Evolutionary conservation across 2,797 vertebrate genomes (phyloP).

Genomic region (Galaxias olidus): DNA sequence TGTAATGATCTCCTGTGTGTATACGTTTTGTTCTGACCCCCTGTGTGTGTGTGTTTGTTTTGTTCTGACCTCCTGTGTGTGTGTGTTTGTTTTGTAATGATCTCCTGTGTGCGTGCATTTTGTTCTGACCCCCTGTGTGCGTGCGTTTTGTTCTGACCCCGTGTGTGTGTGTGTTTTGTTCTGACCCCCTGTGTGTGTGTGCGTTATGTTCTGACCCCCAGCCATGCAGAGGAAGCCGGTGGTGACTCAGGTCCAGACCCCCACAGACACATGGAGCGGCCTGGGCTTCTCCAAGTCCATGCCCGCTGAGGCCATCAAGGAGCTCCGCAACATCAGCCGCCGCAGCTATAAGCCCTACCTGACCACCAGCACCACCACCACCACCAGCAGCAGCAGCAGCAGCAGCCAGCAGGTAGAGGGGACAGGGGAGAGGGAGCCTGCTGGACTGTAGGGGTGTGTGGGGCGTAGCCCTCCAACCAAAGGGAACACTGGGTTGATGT

Average conservation of each 20-base stretch:
- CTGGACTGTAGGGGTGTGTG: too few species aligned
- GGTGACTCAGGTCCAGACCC: constrained; percentile 78
- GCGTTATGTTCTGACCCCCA: constrained; percentile 37
- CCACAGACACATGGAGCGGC: constrained; percentile 84
- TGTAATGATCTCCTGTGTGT: constrained; percentile 3
- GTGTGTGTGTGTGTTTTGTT: constrained; percentile 8
- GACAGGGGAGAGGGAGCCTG: too few species aligned
- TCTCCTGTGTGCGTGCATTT: background rate
- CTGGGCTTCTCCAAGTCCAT: constrained; percentile 85
- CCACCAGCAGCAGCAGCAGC: too few species aligned
- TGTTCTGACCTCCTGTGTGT: background rate
- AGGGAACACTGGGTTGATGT: too few species aligned
- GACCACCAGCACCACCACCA: constrained; percentile 46
- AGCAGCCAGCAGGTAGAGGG: constrained; percentile 59
- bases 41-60: background rate
- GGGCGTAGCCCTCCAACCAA: too few species aligned
- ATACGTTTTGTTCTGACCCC: background rate
- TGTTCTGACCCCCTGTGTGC: background rate
- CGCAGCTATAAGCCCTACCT: constrained; percentile 80
- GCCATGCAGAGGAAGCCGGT: constrained; percentile 83
- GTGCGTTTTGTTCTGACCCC: background rate
- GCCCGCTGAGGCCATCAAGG: constrained; percentile 79
- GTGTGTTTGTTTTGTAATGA: too few species aligned
- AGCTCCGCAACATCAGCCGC: constrained; percentile 75
- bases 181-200: background rate